Evolutionary conservation across 2,797 vertebrate genomes (phyloP).

Genomic region (Nannoperca australis): DNA sequence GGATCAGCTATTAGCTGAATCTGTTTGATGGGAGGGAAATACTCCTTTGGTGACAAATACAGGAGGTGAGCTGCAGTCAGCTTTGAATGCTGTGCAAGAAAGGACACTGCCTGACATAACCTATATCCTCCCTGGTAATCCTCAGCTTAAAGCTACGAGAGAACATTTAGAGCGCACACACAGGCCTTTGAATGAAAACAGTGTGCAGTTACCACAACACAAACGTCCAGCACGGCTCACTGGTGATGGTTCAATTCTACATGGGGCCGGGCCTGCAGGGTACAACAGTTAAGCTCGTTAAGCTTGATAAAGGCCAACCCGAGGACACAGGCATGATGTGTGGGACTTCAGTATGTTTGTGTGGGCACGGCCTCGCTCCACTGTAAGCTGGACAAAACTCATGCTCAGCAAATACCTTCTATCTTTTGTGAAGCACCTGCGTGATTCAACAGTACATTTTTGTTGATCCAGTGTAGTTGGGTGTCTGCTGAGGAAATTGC

Average conservation of each 20-base stretch:
- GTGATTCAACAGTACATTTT: slow-evolving; percentile 42
- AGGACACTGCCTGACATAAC: slow-evolving; percentile 36
- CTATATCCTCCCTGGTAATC: slow-evolving; percentile 68
- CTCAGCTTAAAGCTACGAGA: slow-evolving; percentile 70
- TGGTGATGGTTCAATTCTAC: slow-evolving; percentile 21
- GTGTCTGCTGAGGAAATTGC: slow-evolving; percentile 42
- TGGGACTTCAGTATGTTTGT: slow-evolving; percentile 2
- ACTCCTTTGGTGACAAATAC: not conserved
- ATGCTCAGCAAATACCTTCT: slow-evolving; percentile 67
- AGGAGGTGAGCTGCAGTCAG: not conserved
- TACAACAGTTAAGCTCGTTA: slow-evolving; percentile 34
- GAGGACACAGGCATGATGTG: slow-evolving; percentile 9
- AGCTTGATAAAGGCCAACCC: slow-evolving; percentile 42
- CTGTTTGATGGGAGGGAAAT: not conserved
- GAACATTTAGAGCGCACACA: slow-evolving; percentile 49
- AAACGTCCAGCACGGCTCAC: slow-evolving; percentile 15
- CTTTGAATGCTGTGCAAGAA: not conserved
- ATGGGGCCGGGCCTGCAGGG: slow-evolving; percentile 13
- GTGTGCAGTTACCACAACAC: slow-evolving; percentile 17
- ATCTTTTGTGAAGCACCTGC: slow-evolving; percentile 54
- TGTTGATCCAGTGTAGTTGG: not conserved
- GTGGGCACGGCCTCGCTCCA: slow-evolving; percentile 4
- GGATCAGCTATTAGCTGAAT: slow-evolving; percentile 17
- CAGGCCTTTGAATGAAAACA: slow-evolving; percentile 27
- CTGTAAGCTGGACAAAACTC: slow-evolving; percentile 36